Evolutionary conservation across 2,113 vertebrate species (phyloP), one percentile per base, ranked within the genome.

Genomic region (Zosterops hypoxanthus): DNA sequence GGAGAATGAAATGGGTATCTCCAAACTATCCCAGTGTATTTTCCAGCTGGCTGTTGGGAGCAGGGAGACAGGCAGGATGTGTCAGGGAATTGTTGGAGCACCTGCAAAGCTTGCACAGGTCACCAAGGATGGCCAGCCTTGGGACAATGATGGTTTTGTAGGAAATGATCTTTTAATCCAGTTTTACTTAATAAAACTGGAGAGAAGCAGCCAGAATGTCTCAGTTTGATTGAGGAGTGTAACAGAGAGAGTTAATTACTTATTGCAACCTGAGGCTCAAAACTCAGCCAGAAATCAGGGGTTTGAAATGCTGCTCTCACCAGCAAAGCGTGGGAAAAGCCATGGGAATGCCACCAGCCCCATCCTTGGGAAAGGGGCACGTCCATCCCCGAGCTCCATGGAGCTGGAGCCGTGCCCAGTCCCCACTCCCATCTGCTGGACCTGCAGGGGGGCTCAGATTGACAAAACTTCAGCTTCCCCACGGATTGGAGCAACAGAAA

Each of bases 21-120:
- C 61, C 64, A 73, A 46, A 50, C 0, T 0, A 17, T 12, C 13
- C 10, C 16, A 3, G n/a, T 2, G 2, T 1, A 1, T 41, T 61
- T 53, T 31, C 24, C 65, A 64, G 12, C 18, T 39, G 63, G 44
- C 5, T 12, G 9, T 6, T 23, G 28, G 70, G 34, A 49, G 53
- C 59, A 68, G 36, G 39, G 52, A 53, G 42, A 6, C 20, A 85
- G 61, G 61, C 29, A 42, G 44, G 36, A 66, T 36, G 14, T n/a
- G 22, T 12, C 53, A 69, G 78, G 64, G 68, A 39, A 46, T 14
- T 36, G 19, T 4, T 6, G 25, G 21, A 41, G 41, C 22, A 34
- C 20, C 8, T n/a, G 55, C 18, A 49, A 41, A 85, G 6, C 9
- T 15, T 53, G 12, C n/a, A 14, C 34, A 41, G 76, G 31, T 78